Evolutionary conservation across 2,888 invertebrate genomes (phyloP).

Genomic region (Ophioninae sp.): DNA sequence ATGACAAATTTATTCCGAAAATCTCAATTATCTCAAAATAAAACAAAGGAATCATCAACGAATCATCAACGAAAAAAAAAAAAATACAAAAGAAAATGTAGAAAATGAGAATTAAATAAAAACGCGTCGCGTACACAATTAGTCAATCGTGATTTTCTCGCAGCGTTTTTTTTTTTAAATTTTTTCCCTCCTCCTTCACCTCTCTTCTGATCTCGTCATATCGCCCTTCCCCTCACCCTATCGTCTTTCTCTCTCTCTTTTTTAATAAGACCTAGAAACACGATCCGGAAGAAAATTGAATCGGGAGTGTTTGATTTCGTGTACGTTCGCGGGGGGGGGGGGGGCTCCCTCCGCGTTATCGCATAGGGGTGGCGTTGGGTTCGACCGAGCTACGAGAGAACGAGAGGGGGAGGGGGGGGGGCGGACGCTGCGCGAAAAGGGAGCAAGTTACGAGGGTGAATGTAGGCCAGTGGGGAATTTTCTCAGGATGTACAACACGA

Average conservation of each 20-base stretch:
- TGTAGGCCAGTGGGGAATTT: slow-evolving; percentile 62
- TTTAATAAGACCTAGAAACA: neutral
- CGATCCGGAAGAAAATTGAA: neutral
- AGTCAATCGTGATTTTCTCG: too few relatives aligned
- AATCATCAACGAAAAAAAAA: too few relatives aligned
- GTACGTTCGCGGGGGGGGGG: neutral
- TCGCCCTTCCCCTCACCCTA: neutral
- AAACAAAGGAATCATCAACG: too few relatives aligned
- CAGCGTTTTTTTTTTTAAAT: too few relatives aligned
- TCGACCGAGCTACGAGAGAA: neutral
- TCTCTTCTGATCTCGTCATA: neutral
- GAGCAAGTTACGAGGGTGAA: slow-evolving; percentile 37
- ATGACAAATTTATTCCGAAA: too few relatives aligned
- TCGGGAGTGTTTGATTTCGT: neutral
- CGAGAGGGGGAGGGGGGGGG: neutral
- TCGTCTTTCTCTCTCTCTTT: neutral
- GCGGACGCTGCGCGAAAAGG: neutral
- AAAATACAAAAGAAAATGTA: too few relatives aligned
- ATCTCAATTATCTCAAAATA: too few relatives aligned
- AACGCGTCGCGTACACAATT: too few relatives aligned
- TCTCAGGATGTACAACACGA: slow-evolving; percentile 26
- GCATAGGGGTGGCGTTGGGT: neutral
- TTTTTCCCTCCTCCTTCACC: neutral
- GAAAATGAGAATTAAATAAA: too few relatives aligned
- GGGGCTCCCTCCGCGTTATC: neutral